phyloP scores from a whole-genome alignment of 2,113 vertebrate species.

The Bolborhynchus lineola region DNA sequence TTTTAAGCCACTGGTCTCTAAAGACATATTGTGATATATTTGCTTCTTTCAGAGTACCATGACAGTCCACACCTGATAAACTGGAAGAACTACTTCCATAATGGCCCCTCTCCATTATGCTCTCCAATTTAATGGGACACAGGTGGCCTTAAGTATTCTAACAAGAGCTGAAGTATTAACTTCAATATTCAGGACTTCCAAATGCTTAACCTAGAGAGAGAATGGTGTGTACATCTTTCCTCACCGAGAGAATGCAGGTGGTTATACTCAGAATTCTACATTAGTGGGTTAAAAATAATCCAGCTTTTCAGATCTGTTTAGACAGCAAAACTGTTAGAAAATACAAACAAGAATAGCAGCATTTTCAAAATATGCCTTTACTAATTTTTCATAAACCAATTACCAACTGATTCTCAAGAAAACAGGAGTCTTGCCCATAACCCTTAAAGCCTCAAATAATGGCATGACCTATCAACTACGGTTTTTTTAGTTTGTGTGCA shows the following conservation, averaged over 20 bases:
- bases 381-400: neutral
- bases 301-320: neutral
- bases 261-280: neutral
- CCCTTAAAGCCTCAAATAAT: neutral
- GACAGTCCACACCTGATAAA: fast-evolving
- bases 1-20: neutral
- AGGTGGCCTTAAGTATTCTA: neutral
- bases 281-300: neutral
- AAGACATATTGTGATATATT: neutral
- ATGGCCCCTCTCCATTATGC: neutral
- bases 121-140: neutral
- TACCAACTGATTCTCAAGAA: neutral
- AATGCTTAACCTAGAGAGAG: neutral
- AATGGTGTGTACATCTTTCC: neutral
- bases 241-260: neutral
- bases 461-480: neutral
- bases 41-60: neutral
- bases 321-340: neutral
- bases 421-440: neutral
- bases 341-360: neutral
- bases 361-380: neutral
- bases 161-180: neutral
- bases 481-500: neutral
- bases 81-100: neutral
- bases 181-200: neutral